Conservation (phyloP, 2,797 vertebrate genomes). For the Rhabdomys pumilio region DNA sequence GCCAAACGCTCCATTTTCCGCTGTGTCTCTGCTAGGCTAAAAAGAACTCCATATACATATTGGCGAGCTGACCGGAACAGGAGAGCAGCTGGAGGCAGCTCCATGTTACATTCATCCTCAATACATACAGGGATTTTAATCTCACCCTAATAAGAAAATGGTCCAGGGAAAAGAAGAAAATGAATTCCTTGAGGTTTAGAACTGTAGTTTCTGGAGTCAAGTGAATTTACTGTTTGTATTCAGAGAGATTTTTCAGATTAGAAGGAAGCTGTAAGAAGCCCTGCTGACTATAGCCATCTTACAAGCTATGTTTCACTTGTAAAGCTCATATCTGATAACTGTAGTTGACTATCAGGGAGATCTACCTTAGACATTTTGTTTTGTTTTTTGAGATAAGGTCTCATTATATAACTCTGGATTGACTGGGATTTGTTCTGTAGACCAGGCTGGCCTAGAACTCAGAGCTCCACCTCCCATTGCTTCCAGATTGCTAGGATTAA, state of each 20-base stretch:
- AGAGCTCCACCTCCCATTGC: background rate
- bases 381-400: background rate
- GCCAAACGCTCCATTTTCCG: conserved; percentile 94
- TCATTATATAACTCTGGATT: background rate
- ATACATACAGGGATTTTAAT: conserved; percentile 97
- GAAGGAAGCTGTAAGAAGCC: conserved; percentile 45
- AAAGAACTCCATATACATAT: conserved; percentile 95
- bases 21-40: conserved; percentile 96
- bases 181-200: conserved; percentile 64
- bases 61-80: conserved; percentile 95
- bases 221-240: conserved; percentile 55
- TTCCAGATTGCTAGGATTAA: background rate
- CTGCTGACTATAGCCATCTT: background rate
- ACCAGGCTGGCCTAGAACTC: background rate
- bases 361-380: conserved; percentile 36
- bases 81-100: conserved; percentile 94
- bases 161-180: conserved; percentile 59
- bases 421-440: background rate
- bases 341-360: conserved; percentile 19
- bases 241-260: conserved; percentile 60
- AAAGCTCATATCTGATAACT: conserved; percentile 45
- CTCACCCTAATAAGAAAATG: conserved; percentile 91
- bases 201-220: background rate
- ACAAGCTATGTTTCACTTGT: conserved; percentile 58
- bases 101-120: conserved; percentile 96